Conservation (phyloP, 2,888 invertebrate genomes). For the Gisinianus flammeolus region DNA sequence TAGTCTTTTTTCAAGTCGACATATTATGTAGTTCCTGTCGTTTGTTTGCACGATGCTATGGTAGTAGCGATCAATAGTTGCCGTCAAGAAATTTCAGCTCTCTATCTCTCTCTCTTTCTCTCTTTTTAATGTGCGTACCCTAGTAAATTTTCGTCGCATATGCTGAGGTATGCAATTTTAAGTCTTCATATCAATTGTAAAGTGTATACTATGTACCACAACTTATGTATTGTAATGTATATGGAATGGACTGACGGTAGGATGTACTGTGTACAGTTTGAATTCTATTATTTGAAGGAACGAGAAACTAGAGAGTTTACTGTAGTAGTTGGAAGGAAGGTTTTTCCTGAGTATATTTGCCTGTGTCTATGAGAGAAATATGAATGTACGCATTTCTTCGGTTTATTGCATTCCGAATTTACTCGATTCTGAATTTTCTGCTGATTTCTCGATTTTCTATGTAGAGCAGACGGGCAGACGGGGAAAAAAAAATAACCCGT, state of each 20-base stretch:
- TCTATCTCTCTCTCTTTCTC: background rate
- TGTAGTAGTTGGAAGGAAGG: background rate
- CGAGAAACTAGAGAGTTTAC: background rate
- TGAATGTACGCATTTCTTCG: background rate
- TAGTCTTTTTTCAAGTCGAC: background rate
- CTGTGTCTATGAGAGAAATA: background rate
- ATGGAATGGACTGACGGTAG: too few species aligned
- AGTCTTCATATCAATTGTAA: background rate
- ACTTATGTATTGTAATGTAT: too few species aligned
- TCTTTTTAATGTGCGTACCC: conserved; percentile 19
- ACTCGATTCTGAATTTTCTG: background rate
- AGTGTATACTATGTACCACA: background rate
- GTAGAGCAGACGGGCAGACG: background rate
- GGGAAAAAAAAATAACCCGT: background rate
- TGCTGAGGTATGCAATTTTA: conserved; percentile 28
- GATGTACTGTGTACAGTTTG: too few species aligned
- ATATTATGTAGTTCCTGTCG: background rate
- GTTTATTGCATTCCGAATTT: background rate
- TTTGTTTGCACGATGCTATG: background rate
- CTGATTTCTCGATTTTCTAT: background rate
- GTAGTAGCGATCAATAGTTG: conserved; percentile 12
- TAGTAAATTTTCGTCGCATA: conserved; percentile 10
- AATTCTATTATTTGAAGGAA: too few species aligned
- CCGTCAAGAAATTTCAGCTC: conserved; percentile 18
- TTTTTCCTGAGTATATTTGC: background rate